Conservation (phyloP, 2,888 invertebrate species). For the Chrysolina americana region DNA sequence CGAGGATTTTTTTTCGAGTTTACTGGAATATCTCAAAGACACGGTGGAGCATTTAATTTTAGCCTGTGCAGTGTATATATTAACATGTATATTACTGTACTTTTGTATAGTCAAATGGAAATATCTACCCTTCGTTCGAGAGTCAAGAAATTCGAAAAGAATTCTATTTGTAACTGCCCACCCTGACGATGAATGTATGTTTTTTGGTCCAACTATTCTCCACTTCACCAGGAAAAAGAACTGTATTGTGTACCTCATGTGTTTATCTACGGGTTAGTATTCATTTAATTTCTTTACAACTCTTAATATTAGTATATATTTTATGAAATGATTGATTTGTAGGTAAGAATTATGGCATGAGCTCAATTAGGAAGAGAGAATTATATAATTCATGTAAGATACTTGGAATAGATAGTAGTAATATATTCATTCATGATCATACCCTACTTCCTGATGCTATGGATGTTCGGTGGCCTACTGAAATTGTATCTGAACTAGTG, state of each 20-base stretch:
- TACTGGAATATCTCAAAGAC: slow-evolving; percentile 69
- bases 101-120: slow-evolving; percentile 66
- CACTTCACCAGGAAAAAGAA: slow-evolving; percentile 76
- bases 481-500: slow-evolving; percentile 76
- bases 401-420: slow-evolving; percentile 84
- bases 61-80: slow-evolving; percentile 71
- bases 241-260: slow-evolving; percentile 84
- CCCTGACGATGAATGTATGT: slow-evolving; percentile 99
- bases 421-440: slow-evolving; percentile 81
- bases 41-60: slow-evolving; percentile 73
- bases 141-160: slow-evolving; percentile 73
- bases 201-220: slow-evolving; percentile 93
- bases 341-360: slow-evolving; percentile 69
- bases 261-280: slow-evolving; percentile 84
- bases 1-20: slow-evolving; percentile 40
- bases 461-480: slow-evolving; percentile 81
- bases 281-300: background rate
- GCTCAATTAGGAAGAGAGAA: slow-evolving; percentile 80
- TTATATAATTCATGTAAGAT: slow-evolving; percentile 84
- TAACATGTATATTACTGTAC: slow-evolving; percentile 72
- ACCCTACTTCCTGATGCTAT: slow-evolving; percentile 85
- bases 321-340: slow-evolving; percentile 39
- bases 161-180: slow-evolving; percentile 92
- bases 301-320: background rate
- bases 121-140: slow-evolving; percentile 70